Evolutionary conservation across 2,113 vertebrate species (phyloP), one percentile per base, ranked within the genome.

Genomic region (Thermophis baileyi): DNA sequence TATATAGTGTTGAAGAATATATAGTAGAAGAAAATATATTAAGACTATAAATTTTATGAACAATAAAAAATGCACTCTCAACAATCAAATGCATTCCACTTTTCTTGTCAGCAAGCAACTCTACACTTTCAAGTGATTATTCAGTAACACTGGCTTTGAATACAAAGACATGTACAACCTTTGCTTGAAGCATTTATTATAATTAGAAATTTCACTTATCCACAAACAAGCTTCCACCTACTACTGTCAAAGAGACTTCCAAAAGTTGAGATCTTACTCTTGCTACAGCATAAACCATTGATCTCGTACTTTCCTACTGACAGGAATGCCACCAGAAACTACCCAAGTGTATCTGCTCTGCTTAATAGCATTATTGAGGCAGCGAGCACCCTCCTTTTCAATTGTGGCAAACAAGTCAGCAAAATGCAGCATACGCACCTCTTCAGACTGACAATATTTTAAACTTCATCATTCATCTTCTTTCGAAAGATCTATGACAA

Each of bases 361-460:
- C 93, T 95, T 94, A 96, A 97, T 90, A 94, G 90, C 95, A 95
- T 93, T 95, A 95, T 3, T 97, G 96, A 98, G 95, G 95, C 95
- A 94, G 96, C 97, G 96, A 97, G 91, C 25, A 94, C 91, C 94
- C 87, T 93, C 94, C 54, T 97, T 94, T 63, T 88, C 35, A 81
- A 20, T 94, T 93, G 69, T 25, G 88, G 53, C 14, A 90, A 91
- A 74, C 91, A 10, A 94, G 40, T 89, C 91, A 94, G 90, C 89
- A 93, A 93, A 90, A 93, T 92, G 94, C 95, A 90, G 8, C 24
- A 94, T 3, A 3, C 55, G 44, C 88, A 57, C 44, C 92, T 94
- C 87, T 94, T 86, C 49, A 94, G 90, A 93, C 1, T 2, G 20
- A 92, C 44, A 40, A 60, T 87, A 12, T 86, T 86, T 93, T 57